Evolutionary conservation across 2,888 invertebrate species (phyloP).

Genomic region (Acleris sparsana): DNA sequence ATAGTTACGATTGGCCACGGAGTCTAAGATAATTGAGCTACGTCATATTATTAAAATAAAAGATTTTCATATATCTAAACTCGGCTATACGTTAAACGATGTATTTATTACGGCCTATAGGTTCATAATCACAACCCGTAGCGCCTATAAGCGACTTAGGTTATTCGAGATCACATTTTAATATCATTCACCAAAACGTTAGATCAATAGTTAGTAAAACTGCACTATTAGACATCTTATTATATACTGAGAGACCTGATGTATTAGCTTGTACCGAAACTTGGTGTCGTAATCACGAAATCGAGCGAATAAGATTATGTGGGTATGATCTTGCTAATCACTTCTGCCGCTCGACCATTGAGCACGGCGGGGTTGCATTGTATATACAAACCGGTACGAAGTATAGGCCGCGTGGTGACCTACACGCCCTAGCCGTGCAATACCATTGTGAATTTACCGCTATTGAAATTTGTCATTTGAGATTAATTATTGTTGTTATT

Average conservation of each 20-base stretch:
- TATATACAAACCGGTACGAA: not conserved
- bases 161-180: not conserved
- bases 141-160: too few relatives aligned
- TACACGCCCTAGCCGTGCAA: not conserved
- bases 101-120: too few relatives aligned
- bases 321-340: not conserved
- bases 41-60: too few relatives aligned
- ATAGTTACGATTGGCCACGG: too few relatives aligned
- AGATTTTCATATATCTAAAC: too few relatives aligned
- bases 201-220: not conserved
- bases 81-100: too few relatives aligned
- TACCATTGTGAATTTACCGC: slow-evolving; percentile 3
- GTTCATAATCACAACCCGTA: too few relatives aligned
- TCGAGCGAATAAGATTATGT: not conserved
- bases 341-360: not conserved
- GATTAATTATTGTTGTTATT: slow-evolving; percentile 6
- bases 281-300: not conserved
- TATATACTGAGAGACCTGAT: not conserved
- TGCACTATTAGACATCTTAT: not conserved
- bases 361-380: slow-evolving; percentile 1
- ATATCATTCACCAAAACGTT: not conserved
- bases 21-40: too few relatives aligned
- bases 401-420: not conserved
- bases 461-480: not conserved
- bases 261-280: not conserved